Conservation (phyloP, 2,888 invertebrate species). For the Mantis religiosa region DNA sequence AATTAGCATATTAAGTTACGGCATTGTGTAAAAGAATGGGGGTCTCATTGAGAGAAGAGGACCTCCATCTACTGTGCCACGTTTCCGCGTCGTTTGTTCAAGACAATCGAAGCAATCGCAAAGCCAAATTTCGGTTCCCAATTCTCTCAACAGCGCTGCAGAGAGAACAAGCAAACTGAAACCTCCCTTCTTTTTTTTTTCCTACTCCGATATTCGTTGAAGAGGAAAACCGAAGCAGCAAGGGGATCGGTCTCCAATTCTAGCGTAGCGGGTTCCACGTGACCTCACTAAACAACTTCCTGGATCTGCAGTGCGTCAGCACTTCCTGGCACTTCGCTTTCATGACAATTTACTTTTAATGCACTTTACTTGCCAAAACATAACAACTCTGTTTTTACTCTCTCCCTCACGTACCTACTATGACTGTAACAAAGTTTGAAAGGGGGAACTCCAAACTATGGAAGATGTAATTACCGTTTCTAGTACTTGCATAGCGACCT, state of each 20-base stretch:
- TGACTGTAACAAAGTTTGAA: too few species aligned
- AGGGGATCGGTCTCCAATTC: not conserved
- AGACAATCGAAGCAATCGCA: constrained; percentile 11
- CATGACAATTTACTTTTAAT: too few species aligned
- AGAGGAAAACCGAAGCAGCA: not conserved
- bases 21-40: not conserved
- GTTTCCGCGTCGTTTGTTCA: constrained; percentile 13
- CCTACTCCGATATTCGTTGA: not conserved
- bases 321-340: not conserved
- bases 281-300: not conserved
- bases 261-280: not conserved
- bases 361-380: too few species aligned
- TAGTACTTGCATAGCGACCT: too few species aligned
- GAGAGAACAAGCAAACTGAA: not conserved
- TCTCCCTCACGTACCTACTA: too few species aligned
- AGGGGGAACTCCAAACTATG: too few species aligned
- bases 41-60: not conserved
- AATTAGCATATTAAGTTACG: not conserved
- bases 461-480: too few species aligned
- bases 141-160: not conserved
- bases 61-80: too few species aligned
- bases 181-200: not conserved
- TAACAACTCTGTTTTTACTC: too few species aligned
- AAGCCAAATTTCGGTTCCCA: constrained; percentile 3
- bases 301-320: not conserved